Base-by-base conservation (phyloP, 2,113 vertebrate species). In the Hiodon alosoides region DNA sequence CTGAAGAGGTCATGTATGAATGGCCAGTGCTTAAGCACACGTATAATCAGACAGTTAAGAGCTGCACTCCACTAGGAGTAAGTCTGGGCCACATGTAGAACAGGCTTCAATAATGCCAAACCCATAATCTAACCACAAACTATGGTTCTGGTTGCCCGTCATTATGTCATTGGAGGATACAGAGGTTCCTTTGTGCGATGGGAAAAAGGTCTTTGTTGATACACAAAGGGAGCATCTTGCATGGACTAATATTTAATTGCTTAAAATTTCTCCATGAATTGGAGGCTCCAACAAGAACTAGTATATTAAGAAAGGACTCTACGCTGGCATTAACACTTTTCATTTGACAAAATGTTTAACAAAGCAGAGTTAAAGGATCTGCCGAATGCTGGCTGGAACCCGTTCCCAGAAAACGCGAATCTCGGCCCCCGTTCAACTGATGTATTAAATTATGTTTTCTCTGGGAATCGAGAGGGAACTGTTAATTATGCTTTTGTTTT, bases 401-500 rank as follows among this genome's bases (percentile, higher is more conserved):
- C 76, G 50, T 67, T 73, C 77, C 60, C 78, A 81, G 74, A 70
- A 80, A 84, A 77, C 73, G 78, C 78, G 85, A 78, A 74, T 83
- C 83, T 81, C 72, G 65, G 81, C 81, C 83, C 70, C 73, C 46
- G 76, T 79, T 84, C 80, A 79, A 79, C 80, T 84, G 82, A 86
- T 82, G 78, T 83, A 78, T 84, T 90, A 74, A 78, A 72, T 84
- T 76, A 76, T 75, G 51, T 85, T 77, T 85, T 78, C 53, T 85
- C 84, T 92, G 86, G 77, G 78, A 79, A 82, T 67, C 75, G 72
- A 72, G 77, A 85, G 75, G 48, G 73, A 86, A 79, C 69, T 81
- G 82, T 87, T 92, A 83, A 87, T 90, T 79, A 82, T 79, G 83
- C 79, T 83, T 81, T 89, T 82, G 77, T 86, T 89, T 86, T 81